phyloP scores from a whole-genome alignment of 2,113 vertebrate genomes.

The Aix galericulata region DNA sequence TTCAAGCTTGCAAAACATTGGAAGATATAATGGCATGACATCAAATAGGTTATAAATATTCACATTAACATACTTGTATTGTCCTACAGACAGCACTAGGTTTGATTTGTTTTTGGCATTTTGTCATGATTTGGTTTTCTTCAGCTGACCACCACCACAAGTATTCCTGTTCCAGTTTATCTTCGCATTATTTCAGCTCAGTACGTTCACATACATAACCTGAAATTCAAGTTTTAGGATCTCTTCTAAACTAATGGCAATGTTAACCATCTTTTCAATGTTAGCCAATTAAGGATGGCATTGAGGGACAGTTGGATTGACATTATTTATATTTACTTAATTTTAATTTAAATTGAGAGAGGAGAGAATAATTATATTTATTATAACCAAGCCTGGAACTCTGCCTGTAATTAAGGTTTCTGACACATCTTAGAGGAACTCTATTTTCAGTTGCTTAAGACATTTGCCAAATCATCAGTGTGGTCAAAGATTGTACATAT shows the following conservation, averaged over 20 bases:
- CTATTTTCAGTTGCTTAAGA: slow-evolving; percentile 32
- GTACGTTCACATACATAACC: neutral
- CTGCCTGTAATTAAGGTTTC: slow-evolving; percentile 56
- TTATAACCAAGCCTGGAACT: slow-evolving; percentile 40
- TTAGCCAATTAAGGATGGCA: neutral
- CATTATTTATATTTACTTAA: slow-evolving; percentile 47
- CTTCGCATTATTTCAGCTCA: neutral
- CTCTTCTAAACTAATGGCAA: slow-evolving; percentile 11
- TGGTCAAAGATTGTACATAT: slow-evolving; percentile 4
- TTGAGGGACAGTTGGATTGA: neutral
- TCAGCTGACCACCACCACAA: neutral
- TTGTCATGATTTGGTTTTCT: neutral
- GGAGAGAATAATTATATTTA: slow-evolving; percentile 54
- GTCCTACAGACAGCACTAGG: neutral
- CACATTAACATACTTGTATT: neutral
- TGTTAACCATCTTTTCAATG: neutral
- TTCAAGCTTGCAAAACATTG: neutral
- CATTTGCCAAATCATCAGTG: neutral
- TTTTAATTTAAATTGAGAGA: slow-evolving; percentile 30
- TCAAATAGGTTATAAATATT: neutral
- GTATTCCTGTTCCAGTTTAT: neutral
- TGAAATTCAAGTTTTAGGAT: slow-evolving; percentile 49
- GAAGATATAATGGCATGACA: neutral
- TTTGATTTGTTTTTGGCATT: neutral
- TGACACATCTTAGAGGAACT: slow-evolving; percentile 41